A percentile compares a stretch with the other conserved stretches of the same genome.
Conservation (phyloP, 2,797 vertebrate genomes). For the Sebastes iracundus region DNA sequence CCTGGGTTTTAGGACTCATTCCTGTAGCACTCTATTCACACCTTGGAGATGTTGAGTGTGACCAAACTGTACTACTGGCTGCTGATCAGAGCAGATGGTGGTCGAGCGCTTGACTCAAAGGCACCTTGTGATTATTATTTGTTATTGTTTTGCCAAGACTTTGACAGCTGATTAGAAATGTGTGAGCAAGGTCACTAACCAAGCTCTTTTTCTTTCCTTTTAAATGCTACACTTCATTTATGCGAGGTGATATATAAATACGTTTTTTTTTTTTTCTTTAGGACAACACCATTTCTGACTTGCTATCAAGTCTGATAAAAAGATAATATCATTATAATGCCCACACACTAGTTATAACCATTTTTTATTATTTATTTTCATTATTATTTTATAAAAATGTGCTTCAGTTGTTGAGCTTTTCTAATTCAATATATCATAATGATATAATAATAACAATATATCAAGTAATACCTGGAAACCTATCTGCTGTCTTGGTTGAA, state of each 20-base stretch:
- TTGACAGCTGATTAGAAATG: neutral
- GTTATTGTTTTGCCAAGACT: neutral
- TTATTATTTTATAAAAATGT: neutral
- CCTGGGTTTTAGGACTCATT: too few species aligned
- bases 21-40: too few species aligned
- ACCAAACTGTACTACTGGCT: neutral
- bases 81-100: conserved; percentile 5
- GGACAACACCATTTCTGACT: neutral
- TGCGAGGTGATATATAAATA: neutral
- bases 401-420: neutral
- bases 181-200: neutral
- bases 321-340: neutral
- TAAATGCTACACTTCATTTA: neutral
- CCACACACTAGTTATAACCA: neutral
- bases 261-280: accelerated
- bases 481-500: neutral
- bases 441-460: neutral
- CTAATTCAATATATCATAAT: neutral
- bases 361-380: neutral
- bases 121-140: neutral
- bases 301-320: neutral
- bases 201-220: neutral
- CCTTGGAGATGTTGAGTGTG: neutral
- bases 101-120: neutral
- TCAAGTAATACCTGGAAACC: neutral